Percentiles rank a stretch among this genome's conserved stretches.
Evolutionary conservation across 2,797 vertebrate species (phyloP).

Genomic region (Xiphophorus birchmanni): DNA sequence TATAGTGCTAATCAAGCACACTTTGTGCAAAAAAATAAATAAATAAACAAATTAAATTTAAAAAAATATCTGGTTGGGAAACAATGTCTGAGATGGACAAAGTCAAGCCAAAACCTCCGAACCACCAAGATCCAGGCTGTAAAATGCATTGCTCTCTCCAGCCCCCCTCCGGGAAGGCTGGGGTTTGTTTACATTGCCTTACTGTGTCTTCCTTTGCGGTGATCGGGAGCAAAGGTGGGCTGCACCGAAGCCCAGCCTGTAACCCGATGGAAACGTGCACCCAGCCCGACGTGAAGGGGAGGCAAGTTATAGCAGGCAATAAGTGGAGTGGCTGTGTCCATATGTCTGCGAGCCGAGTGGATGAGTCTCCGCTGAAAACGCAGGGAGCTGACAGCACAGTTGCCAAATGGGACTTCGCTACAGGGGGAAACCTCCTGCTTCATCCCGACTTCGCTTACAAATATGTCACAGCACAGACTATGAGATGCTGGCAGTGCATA

Average conservation of each 20-base stretch:
- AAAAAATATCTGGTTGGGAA: slow-evolving; percentile 3
- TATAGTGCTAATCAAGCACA: not conserved
- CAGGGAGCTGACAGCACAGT: slow-evolving; percentile 69
- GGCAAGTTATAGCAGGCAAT: slow-evolving; percentile 34
- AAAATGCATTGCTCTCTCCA: not conserved
- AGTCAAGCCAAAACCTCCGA: slow-evolving; percentile 35
- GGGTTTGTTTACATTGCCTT: slow-evolving; percentile 69
- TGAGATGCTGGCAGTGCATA: slow-evolving; percentile 57
- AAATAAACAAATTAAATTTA: too few species aligned
- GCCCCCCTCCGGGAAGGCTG: slow-evolving; percentile 11
- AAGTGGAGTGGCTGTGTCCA: slow-evolving; percentile 40
- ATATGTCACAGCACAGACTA: slow-evolving; percentile 44
- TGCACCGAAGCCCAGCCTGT: not conserved
- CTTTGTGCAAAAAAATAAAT: slow-evolving; percentile 5
- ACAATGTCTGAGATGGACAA: not conserved
- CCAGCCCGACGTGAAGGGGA: not conserved
- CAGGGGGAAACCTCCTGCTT: slow-evolving; percentile 68
- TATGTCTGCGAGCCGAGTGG: slow-evolving; percentile 41
- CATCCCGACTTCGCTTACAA: slow-evolving; percentile 54
- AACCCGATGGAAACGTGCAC: slow-evolving; percentile 30
- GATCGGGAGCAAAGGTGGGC: slow-evolving; percentile 30
- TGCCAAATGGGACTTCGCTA: slow-evolving; percentile 67
- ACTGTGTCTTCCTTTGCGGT: not conserved
- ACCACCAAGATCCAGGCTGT: not conserved
- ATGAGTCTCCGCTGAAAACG: slow-evolving; percentile 29